A percentile compares a stretch with the other conserved stretches of the same genome.
Evolutionary conservation across 2,113 vertebrate genomes (phyloP).

Genomic region (Nothocercus nigrocapillus): DNA sequence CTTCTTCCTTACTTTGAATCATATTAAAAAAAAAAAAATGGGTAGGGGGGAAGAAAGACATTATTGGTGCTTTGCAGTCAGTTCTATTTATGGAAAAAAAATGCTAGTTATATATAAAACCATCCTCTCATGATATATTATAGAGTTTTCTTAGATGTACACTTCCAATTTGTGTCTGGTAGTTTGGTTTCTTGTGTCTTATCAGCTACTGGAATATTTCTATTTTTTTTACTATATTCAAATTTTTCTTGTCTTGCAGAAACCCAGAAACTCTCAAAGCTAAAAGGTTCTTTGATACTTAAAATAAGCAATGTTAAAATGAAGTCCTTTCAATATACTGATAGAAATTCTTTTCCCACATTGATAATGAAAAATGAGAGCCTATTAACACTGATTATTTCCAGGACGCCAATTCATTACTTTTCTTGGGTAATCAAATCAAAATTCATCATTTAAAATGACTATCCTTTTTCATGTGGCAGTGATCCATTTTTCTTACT

Average conservation of each 20-base stretch:
- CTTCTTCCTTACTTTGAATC: neutral
- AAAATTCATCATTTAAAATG: slow-evolving; percentile 62
- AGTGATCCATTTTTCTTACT: slow-evolving; percentile 57
- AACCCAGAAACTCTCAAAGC: neutral
- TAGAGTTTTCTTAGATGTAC: neutral
- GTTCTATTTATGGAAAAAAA: neutral
- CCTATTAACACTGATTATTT: slow-evolving; percentile 61
- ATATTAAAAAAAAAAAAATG: neutral
- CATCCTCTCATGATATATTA: neutral
- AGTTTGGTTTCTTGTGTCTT: neutral
- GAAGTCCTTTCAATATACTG: neutral
- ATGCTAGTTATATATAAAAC: neutral
- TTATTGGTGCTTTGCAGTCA: neutral
- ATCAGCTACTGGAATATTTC: neutral
- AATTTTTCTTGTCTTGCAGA: neutral
- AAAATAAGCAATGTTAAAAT: neutral
- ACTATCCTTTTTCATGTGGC: slow-evolving; percentile 40
- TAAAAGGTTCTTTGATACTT: neutral
- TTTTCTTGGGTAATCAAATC: slow-evolving; percentile 60
- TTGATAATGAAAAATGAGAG: slow-evolving; percentile 62
- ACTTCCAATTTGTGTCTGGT: neutral
- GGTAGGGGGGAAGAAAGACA: neutral
- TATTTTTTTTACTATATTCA: neutral
- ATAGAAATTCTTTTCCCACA: neutral
- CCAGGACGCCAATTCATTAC: slow-evolving; percentile 14